Percentiles rank a stretch among this genome's conserved stretches.
phyloP scores from a whole-genome alignment of 2,888 invertebrate genomes.

The Steinernema hermaphroditum region DNA sequence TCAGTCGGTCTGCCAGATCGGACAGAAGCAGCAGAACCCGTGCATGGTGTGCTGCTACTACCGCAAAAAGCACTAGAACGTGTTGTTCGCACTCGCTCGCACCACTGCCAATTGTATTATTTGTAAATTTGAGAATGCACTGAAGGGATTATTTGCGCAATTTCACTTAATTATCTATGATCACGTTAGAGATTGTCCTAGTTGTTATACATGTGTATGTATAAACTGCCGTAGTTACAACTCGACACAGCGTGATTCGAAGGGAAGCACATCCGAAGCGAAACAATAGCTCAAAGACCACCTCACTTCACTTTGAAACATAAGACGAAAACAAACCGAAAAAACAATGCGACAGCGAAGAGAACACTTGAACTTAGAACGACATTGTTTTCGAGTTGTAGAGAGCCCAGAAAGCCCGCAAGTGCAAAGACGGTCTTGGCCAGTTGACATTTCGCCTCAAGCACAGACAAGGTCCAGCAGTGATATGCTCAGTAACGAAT shows the following conservation, averaged over 20 bases:
- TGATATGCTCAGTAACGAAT: no score
- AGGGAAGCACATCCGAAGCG: no score
- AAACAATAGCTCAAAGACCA: neutral
- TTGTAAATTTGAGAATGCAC: constrained; percentile 22
- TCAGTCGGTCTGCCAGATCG: constrained; percentile 64
- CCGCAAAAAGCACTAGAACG: constrained; percentile 47
- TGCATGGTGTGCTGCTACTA: constrained; percentile 65
- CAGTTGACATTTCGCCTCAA: no score
- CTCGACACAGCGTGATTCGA: no score
- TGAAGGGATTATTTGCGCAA: neutral
- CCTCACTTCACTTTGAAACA: neutral
- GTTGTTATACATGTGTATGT: constrained; percentile 15
- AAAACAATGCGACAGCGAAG: neutral
- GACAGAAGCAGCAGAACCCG: constrained; percentile 54
- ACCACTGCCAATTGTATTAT: constrained; percentile 6
- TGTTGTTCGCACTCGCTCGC: neutral
- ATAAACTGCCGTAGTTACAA: neutral
- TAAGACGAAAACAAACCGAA: neutral
- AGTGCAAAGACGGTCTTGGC: no score
- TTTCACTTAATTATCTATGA: constrained; percentile 14
- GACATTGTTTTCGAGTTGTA: no score
- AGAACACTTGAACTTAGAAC: no score
- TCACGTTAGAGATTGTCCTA: neutral
- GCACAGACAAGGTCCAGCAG: no score
- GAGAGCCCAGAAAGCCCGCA: no score